These are phyloP conservation scores for Hydractinia symbiolongicarpus DNA, from an alignment of 30 jellyfish, hydroid and myxozoan species.

Conservation along the genomic window DNA sequence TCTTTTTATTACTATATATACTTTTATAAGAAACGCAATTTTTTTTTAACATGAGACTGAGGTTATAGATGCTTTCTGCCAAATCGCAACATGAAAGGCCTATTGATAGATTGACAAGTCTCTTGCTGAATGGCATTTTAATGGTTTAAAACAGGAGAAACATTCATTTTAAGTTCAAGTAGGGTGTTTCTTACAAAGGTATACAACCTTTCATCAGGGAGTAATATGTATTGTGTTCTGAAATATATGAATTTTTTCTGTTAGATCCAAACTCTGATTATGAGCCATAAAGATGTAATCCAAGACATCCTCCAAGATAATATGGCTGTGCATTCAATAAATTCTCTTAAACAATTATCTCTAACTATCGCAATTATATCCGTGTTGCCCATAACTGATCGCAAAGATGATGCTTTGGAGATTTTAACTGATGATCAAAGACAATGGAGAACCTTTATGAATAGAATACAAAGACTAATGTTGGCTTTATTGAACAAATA, in stretches of 20 bases:
- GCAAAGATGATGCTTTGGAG: slow-evolving; percentile 33
- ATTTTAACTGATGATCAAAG: slow-evolving; percentile 47
- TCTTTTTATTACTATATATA: background rate
- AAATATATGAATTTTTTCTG: background rate
- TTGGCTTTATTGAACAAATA: slow-evolving; percentile 44
- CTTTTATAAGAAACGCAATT: too few species aligned
- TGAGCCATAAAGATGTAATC: slow-evolving; percentile 69
- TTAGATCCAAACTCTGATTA: slow-evolving; percentile 57
- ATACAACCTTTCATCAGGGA: too few species aligned
- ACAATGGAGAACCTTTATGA: slow-evolving; percentile 39
- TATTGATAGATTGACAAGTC: too few species aligned
- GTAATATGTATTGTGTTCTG: too few species aligned
- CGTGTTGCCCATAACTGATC: slow-evolving; percentile 39
- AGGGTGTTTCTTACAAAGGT: background rate
- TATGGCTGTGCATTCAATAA: slow-evolving; percentile 18
- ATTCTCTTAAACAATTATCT: slow-evolving; percentile 50
- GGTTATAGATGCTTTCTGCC: too few species aligned
- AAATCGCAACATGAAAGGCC: too few species aligned
- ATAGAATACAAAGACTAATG: slow-evolving; percentile 47
- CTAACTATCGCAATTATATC: slow-evolving; percentile 57
- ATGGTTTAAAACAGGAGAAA: too few species aligned
- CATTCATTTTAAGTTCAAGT: background rate
- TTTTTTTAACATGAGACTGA: too few species aligned
- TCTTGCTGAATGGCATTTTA: too few species aligned
- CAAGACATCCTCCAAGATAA: slow-evolving; percentile 52